These are phyloP conservation scores for Macrochelys suwanniensis DNA, from an alignment of 2,797 vertebrate species.

Conservation along the genomic window DNA sequence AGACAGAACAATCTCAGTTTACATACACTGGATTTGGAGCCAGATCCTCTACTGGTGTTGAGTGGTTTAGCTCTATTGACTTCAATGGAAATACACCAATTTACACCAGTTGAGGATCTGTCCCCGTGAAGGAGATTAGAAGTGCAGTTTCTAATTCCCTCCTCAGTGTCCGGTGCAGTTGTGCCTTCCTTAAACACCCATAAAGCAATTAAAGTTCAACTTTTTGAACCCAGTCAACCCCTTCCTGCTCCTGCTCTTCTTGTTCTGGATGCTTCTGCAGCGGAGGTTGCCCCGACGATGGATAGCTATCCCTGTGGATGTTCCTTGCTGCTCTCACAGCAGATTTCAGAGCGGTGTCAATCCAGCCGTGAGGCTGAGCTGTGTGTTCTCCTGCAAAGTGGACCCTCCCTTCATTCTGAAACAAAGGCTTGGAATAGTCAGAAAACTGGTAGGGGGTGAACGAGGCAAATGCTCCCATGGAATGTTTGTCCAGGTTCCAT, in stretches of 20 bases:
- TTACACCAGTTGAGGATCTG: not conserved
- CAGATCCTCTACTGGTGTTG: not conserved
- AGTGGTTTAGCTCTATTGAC: not conserved
- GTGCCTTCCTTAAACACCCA: not conserved
- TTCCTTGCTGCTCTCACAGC: constrained; percentile 34
- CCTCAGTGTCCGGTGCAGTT: too few relatives aligned
- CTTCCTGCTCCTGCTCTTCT: not conserved
- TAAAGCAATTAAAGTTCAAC: not conserved
- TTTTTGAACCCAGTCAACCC: not conserved
- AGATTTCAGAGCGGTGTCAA: constrained; percentile 55
- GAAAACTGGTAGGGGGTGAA: constrained; percentile 47
- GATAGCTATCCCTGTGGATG: not conserved
- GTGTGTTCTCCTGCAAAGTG: constrained; percentile 65
- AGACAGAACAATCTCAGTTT: not conserved
- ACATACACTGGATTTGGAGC: not conserved
- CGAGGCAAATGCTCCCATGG: constrained; percentile 35
- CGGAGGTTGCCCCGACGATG: fast-evolving
- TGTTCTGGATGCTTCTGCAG: not conserved
- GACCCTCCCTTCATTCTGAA: constrained; percentile 52
- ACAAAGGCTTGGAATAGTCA: constrained; percentile 46
- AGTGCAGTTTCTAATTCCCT: not conserved
- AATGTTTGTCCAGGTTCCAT: constrained; percentile 61
- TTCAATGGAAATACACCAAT: not conserved
- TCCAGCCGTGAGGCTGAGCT: constrained; percentile 51
- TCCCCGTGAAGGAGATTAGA: not conserved